Evolutionary conservation across 2,113 vertebrate genomes (phyloP), one percentile per base, ranked within the genome.

Genomic region (Cranoglanis bouderius): DNA sequence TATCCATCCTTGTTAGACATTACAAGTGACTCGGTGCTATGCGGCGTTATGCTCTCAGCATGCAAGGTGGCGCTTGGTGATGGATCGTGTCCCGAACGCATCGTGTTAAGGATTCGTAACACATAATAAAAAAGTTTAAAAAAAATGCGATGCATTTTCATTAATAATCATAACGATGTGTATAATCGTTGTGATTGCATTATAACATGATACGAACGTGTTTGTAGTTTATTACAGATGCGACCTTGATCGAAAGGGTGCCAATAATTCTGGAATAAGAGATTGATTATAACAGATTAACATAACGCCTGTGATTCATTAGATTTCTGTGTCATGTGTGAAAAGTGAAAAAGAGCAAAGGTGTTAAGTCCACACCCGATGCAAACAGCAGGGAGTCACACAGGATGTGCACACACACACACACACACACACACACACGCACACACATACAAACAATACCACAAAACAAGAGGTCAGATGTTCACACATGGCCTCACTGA

Each of bases 381-480:
- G 14, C 26, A 80, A 51, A 51, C 26, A 80, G 0, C 75, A 78
- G 75, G 19, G 43, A 77, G 16, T 26, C 29, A 24, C 82, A 82
- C 32, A 32, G 46, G 26, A 51, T 38, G 49, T 67, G 13, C 21
- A 7, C 63, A 16, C 13, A 26, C 43, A 43, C 14, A 18, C n/a
- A 19, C 57, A 82, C 14, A 57, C 19, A 3, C 65, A 74, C 35
- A 83, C 65, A 59, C 32, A 74, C 35, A 57, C 38, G 29, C 32
- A 46, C 32, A 40, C 32, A 59, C 24, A 40, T 16, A 75, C 65
- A n/a, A 43, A 82, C 74, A 26, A 61, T 53, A 84, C 80, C 26
- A 75, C 65, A n/a, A 59, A 87, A 53, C 77, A 29, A 88, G 49
- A 72, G 65, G 87, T 74, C 87, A 83, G 29, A 43, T 38, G 65